Base-by-base conservation (phyloP, 2,113 vertebrate genomes). In the Hiodon tergisus region DNA sequence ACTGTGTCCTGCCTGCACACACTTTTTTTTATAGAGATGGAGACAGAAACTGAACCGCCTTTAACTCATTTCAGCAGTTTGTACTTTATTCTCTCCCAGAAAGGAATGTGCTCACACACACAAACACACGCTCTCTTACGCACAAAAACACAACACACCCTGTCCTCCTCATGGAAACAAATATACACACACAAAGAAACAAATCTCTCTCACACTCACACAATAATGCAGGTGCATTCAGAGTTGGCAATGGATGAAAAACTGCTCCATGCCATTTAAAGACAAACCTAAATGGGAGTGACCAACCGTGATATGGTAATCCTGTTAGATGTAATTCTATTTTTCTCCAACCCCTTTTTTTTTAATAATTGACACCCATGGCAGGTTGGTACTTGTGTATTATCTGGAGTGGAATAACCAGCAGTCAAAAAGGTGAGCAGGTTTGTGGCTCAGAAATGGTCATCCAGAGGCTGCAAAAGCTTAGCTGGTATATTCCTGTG, bases 41-140 rank as follows among this genome's bases (percentile, higher is more conserved):
- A 31, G 31, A 31, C 31, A 31, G 31, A 31, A 31, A 31, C 31
- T 31, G 31, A 31, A 31, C 31, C 31, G 31, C 31, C 31, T 31
- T 31, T 31, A 31, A 31, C 31, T 31, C 31, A 31, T 31, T 31
- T 31, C 31, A 31, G 31, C 31, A 31, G 31, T 31, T 31, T 31
- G 31, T 31, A 31, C 31, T 31, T 31, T 31, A 31, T 31, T 31
- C 31, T 31, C 31, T 31, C 31, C 31, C 31, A 31, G 31, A 31
- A 31, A 31, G 31, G 31, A 83, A 79, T 72, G 75, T 75, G 68
- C 68, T 58, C 72, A 72, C 63, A 73, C 52, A 55, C 57, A 71
- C 47, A 53, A 55, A 63, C 77, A 79, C 72, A 79, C 66, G 74
- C 69, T 66, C 69, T 69, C 72, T 77, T 80, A 69, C 72, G 58